Conservation (phyloP, 2,888 invertebrate species). For the Pterostichus madidus region DNA sequence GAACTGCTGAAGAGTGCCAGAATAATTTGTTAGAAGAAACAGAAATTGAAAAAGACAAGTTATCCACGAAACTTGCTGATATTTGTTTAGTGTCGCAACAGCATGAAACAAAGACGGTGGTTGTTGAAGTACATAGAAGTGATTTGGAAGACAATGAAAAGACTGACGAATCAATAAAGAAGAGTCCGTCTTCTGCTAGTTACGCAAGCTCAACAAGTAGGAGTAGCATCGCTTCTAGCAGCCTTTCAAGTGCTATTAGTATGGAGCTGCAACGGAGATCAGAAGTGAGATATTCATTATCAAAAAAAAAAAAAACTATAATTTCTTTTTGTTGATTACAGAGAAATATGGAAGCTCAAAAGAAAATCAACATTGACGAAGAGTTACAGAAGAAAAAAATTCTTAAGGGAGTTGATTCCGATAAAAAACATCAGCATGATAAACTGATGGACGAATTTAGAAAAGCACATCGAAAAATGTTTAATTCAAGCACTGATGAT, state of each 20-base stretch:
- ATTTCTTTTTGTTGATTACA: constrained; percentile 68
- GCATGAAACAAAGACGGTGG: constrained; percentile 83
- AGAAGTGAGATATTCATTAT: constrained; percentile 78
- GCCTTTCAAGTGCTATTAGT: constrained; percentile 85
- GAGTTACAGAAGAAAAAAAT: constrained; percentile 75
- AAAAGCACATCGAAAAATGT: constrained; percentile 93
- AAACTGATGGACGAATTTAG: constrained; percentile 94
- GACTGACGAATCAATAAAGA: constrained; percentile 72
- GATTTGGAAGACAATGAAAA: constrained; percentile 73
- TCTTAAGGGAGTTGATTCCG: constrained; percentile 79
- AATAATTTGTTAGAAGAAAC: constrained; percentile 69
- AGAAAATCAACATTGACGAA: constrained; percentile 75
- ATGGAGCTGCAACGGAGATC: constrained; percentile 85
- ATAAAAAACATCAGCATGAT: constrained; percentile 85
- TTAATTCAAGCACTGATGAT: constrained; percentile 76
- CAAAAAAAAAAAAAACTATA: neutral
- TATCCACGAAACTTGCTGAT: constrained; percentile 74
- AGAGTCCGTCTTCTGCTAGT: constrained; percentile 75
- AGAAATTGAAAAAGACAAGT: constrained; percentile 61
- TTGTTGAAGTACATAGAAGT: constrained; percentile 87
- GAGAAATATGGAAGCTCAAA: constrained; percentile 72
- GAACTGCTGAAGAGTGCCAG: constrained; percentile 74
- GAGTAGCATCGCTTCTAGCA: constrained; percentile 76
- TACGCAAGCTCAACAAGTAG: constrained; percentile 74
- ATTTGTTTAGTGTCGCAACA: constrained; percentile 77